Percentiles rank a stretch among this genome's conserved stretches.
Conservation (phyloP, 2,797 vertebrate species). For the Parauchenoglanis ngamensis region DNA sequence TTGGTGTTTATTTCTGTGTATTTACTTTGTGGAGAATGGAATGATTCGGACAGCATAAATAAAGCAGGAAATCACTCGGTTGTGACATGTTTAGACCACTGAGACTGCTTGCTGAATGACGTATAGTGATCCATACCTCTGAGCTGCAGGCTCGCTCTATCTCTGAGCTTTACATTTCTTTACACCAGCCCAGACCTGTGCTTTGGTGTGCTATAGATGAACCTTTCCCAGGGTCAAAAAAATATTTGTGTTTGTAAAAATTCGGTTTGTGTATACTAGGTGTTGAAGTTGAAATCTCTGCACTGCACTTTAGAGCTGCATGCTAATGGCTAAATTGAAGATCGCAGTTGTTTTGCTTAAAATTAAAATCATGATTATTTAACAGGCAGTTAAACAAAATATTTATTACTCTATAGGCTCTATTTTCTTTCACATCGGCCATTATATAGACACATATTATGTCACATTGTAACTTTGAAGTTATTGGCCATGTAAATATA, state of each 20-base stretch:
- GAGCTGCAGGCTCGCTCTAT: constrained; percentile 1
- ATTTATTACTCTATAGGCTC: background rate
- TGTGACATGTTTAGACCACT: constrained; percentile 6
- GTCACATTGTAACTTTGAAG: background rate
- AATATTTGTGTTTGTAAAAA: background rate
- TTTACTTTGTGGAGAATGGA: constrained; percentile 42
- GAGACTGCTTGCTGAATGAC: constrained; percentile 25
- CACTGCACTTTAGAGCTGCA: background rate
- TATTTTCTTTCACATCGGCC: background rate
- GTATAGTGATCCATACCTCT: background rate
- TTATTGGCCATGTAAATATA: background rate
- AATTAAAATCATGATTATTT: background rate
- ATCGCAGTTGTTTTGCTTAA: background rate
- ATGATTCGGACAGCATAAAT: constrained; percentile 32
- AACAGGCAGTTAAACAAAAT: background rate
- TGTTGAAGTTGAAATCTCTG: constrained; percentile 5
- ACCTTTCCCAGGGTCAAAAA: constrained; percentile 10
- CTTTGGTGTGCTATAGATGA: constrained; percentile 16
- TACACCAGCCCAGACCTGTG: background rate
- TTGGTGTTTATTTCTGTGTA: constrained; percentile 37
- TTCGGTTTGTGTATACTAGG: background rate
- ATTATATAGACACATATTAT: background rate
- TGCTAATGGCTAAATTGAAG: background rate
- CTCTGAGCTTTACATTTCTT: constrained; percentile 9
- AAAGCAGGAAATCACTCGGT: constrained; percentile 8